Conservation (phyloP, 1,140 invertebrate species). For the Bradysia coprophila region DNA sequence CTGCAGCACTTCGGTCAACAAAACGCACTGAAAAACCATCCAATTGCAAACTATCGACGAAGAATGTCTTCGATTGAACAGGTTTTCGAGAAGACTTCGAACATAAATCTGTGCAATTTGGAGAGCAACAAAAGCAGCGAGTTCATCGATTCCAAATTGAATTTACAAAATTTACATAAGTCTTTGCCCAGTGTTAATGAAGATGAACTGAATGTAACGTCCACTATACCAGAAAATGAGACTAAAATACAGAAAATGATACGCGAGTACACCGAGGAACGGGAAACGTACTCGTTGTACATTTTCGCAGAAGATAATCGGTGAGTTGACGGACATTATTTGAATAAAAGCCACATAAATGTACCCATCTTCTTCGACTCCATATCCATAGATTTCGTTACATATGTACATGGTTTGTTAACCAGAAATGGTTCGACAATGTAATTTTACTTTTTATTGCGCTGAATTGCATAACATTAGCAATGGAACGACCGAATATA, state of each 20-base stretch:
- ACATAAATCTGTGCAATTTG: constrained; percentile 16
- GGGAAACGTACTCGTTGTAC: constrained; percentile 70
- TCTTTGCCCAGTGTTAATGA: constrained; percentile 17
- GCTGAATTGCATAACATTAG: constrained; percentile 91
- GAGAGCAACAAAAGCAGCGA: constrained; percentile 20
- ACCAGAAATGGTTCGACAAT: constrained; percentile 94
- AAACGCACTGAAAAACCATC: constrained; percentile 10
- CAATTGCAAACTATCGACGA: constrained; percentile 10
- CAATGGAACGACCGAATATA: constrained; percentile 97
- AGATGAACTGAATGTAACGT: constrained; percentile 13
- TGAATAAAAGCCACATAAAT: no score
- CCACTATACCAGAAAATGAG: constrained; percentile 13
- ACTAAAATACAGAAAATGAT: neutral
- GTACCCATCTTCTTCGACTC: no score
- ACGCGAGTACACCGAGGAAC: constrained; percentile 38
- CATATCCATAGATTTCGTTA: constrained; percentile 72
- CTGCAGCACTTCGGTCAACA: constrained; percentile 1
- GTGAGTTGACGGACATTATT: no score
- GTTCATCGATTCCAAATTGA: constrained; percentile 21
- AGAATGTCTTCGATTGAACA: constrained; percentile 23
- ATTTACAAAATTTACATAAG: constrained; percentile 21
- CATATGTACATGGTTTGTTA: constrained; percentile 64
- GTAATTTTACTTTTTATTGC: constrained; percentile 91
- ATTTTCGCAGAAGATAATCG: constrained; percentile 62
- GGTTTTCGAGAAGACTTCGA: constrained; percentile 14